Percentiles rank a stretch among this genome's conserved stretches.
These are phyloP conservation scores for Callosobruchus maculatus DNA, from an alignment of 2,888 invertebrate species.

Conservation along the genomic window DNA sequence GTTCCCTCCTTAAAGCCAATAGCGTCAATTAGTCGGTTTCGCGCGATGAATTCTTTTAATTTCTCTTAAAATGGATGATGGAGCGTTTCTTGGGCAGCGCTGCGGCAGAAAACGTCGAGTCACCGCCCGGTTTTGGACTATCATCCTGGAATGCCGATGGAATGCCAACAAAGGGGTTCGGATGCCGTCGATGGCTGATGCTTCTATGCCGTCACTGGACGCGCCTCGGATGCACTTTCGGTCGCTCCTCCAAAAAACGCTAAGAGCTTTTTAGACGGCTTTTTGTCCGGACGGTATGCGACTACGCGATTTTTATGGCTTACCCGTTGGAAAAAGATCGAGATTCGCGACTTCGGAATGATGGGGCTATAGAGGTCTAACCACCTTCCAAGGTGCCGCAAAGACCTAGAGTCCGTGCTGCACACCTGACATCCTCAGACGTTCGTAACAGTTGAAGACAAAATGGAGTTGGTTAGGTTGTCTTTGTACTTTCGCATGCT, in stretches of 20 bases:
- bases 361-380: neutral
- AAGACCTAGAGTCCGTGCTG: neutral
- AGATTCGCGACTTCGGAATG: neutral
- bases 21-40: conserved; percentile 9
- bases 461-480: too few species aligned
- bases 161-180: neutral
- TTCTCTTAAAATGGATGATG: conserved; percentile 49
- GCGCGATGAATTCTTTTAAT: conserved; percentile 32
- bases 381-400: neutral
- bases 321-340: neutral
- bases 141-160: neutral
- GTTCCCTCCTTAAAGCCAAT: neutral
- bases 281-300: neutral
- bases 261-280: neutral
- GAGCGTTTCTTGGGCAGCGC: conserved; percentile 38
- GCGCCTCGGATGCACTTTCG: neutral
- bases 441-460: too few species aligned
- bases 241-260: neutral
- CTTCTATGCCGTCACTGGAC: neutral
- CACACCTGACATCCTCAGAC: neutral
- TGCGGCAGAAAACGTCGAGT: neutral
- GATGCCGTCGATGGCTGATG: neutral
- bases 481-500: too few species aligned
- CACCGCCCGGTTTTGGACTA: neutral
- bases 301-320: neutral